Conservation (phyloP, 2,797 vertebrate genomes). For the Enteromius afrohamiltoni region DNA sequence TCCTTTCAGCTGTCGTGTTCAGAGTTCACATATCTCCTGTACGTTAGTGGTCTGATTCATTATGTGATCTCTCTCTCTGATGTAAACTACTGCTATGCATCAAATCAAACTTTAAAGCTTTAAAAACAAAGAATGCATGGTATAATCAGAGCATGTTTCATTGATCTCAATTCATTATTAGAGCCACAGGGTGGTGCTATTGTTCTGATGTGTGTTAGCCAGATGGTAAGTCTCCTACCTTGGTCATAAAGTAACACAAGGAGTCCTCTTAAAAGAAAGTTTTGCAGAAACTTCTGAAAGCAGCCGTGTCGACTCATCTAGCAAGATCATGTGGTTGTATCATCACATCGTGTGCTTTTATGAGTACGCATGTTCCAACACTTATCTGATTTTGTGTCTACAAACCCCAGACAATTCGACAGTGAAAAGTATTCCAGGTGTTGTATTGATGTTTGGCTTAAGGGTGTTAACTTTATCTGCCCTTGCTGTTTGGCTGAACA, state of each 20-base stretch:
- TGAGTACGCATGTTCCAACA: neutral
- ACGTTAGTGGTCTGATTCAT: neutral
- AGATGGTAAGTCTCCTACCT: neutral
- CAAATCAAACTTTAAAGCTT: neutral
- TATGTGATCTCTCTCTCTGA: neutral
- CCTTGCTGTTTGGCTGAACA: slow-evolving; percentile 57
- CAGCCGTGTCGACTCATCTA: neutral
- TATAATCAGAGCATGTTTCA: neutral
- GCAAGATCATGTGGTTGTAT: neutral
- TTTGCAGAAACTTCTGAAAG: slow-evolving; percentile 23
- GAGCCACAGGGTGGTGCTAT: slow-evolving; percentile 54
- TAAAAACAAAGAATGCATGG: neutral
- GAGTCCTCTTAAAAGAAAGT: neutral
- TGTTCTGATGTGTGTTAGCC: slow-evolving; percentile 24
- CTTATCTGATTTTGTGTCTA: slow-evolving; percentile 17
- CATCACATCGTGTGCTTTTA: neutral
- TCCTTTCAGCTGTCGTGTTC: neutral
- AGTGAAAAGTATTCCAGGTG: neutral
- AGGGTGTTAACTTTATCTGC: slow-evolving; percentile 54
- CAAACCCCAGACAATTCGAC: slow-evolving; percentile 13
- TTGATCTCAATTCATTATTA: neutral
- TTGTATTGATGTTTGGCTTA: slow-evolving; percentile 3
- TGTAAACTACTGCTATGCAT: neutral
- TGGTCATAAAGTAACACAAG: neutral
- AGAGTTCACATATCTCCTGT: neutral